Conservation (phyloP, 2,888 invertebrate species). For the Spodoptera littoralis region DNA sequence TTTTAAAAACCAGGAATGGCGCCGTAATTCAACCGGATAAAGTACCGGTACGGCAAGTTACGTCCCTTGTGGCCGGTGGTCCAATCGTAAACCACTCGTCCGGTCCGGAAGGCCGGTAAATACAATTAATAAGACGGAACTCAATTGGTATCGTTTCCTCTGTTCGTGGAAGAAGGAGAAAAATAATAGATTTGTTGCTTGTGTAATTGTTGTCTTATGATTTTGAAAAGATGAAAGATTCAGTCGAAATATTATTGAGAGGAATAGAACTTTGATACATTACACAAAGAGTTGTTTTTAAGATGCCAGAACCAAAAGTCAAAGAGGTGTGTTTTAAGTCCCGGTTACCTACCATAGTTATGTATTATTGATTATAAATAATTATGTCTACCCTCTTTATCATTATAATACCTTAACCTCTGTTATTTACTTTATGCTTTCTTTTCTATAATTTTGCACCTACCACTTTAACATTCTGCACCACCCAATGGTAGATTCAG, state of each 20-base stretch:
- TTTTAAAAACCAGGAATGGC: conserved; percentile 11
- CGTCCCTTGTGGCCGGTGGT: conserved; percentile 37
- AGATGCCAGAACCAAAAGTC: too few species aligned
- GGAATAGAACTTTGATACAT: too few species aligned
- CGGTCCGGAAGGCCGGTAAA: conserved; percentile 30
- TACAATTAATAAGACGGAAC: conserved; percentile 45
- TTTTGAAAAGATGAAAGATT: background rate
- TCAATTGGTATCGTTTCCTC: conserved; percentile 19
- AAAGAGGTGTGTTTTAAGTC: too few species aligned
- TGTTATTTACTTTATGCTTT: too few species aligned
- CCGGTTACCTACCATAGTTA: too few species aligned
- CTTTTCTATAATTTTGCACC: too few species aligned
- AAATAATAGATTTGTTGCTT: background rate
- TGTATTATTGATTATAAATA: too few species aligned
- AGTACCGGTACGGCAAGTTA: conserved; percentile 41
- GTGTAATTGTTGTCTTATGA: background rate
- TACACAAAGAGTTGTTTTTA: too few species aligned
- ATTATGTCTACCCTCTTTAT: too few species aligned
- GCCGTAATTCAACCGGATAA: conserved; percentile 29
- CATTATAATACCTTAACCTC: too few species aligned
- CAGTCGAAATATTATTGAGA: background rate
- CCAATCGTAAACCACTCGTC: conserved; percentile 47
- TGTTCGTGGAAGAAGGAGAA: background rate
- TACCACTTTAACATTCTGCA: too few species aligned
- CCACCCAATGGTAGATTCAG: too few species aligned